A percentile compares a stretch with the other conserved stretches of the same genome.
Evolutionary conservation across 2,888 invertebrate genomes (phyloP).

Genomic region (Andrena marginata): DNA sequence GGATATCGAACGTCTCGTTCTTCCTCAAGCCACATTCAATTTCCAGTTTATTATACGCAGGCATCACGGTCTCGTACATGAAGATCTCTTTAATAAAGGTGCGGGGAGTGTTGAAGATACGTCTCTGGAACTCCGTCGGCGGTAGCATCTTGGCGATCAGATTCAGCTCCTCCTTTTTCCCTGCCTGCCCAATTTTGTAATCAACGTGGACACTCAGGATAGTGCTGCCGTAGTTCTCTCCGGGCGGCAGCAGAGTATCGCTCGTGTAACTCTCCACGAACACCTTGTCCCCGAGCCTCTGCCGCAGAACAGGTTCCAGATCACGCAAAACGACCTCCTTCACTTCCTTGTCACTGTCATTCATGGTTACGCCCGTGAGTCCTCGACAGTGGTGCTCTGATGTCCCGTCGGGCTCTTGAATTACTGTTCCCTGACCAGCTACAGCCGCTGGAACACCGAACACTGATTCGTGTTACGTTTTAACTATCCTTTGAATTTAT

Average conservation of each 20-base stretch:
- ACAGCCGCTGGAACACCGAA: neutral
- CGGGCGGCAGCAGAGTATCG: slow-evolving; percentile 82
- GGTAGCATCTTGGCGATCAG: slow-evolving; percentile 88
- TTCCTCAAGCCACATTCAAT: slow-evolving; percentile 84
- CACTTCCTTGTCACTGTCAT: neutral
- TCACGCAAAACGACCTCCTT: slow-evolving; percentile 73
- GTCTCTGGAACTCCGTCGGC: slow-evolving; percentile 86
- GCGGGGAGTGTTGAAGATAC: slow-evolving; percentile 86
- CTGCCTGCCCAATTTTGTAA: slow-evolving; percentile 56
- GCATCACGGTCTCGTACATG: slow-evolving; percentile 86
- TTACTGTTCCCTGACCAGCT: neutral
- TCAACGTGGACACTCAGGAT: slow-evolving; percentile 84
- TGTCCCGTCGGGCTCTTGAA: neutral
- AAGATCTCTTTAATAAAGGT: slow-evolving; percentile 87
- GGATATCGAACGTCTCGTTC: slow-evolving; percentile 84
- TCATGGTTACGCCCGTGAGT: slow-evolving; percentile 30
- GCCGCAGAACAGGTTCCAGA: slow-evolving; percentile 74
- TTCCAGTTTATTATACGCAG: slow-evolving; percentile 86
- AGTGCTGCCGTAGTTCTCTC: slow-evolving; percentile 88
- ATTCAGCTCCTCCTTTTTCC: slow-evolving; percentile 81
- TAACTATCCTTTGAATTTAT: slow-evolving; percentile 23
- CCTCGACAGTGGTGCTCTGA: no score
- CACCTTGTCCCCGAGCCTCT: slow-evolving; percentile 67
- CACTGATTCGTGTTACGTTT: neutral
- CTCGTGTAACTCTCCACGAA: slow-evolving; percentile 71